Base-by-base conservation (phyloP, 2,888 invertebrate genomes). In the Pycnomerus fuliginosus region DNA sequence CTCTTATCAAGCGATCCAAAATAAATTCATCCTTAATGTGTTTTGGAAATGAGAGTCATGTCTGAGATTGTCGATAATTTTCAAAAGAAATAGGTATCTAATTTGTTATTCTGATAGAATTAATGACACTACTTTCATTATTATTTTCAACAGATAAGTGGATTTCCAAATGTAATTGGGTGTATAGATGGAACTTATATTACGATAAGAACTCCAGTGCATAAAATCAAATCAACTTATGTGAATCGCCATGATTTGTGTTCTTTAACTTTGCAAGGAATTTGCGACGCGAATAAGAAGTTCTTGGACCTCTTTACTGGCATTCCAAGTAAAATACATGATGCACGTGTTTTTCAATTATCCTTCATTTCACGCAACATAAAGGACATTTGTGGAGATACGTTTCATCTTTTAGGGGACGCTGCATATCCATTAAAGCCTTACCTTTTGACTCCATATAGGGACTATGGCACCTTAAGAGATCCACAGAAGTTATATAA, bases 161-260 rank as follows among this genome's bases (percentile, higher is more conserved):
- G 50, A 34, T 53, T 55, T 42, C 55, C 45, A 7, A 31, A 28
- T 29, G 46, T 51, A 10, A 11, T 59, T 12, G 59, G 53, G 3
- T 56, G 54, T 40, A 52, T 59, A 25, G 53, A 56, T 50, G 53
- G 55, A 3, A 53, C 48, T 16, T 51, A 33, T 8, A 54, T 60
- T 13, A 23, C 17, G 4, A 60, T 63, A 5, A 48, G 25, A 4
- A 25, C 25, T 10, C 25, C 25, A 25, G 25, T 12, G 4, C 48
- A 59, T 24, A 67, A 66, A 61, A 53, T 62, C 4, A 58, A 58
- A 46, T 61, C 52, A 1, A 66, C 61, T 2, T 67, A 64, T 45
- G 50, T 56, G 2, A 67, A 69, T 36, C 48, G 64, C 13, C 60
- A 61, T 43, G 57, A 61, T 40, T 27, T 48, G 13, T 50, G 53